A percentile compares a stretch with the other conserved stretches of the same genome.
phyloP scores from a whole-genome alignment of 2,113 vertebrate genomes.

The Odontophorus gujanensis region DNA sequence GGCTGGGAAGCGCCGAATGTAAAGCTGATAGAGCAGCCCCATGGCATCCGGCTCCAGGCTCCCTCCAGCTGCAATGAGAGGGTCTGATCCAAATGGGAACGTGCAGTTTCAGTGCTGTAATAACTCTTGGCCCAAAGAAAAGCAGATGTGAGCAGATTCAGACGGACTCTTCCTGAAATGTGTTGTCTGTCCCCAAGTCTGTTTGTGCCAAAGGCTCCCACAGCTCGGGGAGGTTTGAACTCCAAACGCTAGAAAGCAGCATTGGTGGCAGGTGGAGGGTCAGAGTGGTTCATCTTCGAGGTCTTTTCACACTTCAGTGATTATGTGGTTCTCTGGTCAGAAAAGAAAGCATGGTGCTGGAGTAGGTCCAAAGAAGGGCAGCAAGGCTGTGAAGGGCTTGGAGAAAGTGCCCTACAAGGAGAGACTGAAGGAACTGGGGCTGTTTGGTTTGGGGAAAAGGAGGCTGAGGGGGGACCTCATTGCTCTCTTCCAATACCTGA shows the following conservation, averaged over 20 bases:
- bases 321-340: too few species aligned
- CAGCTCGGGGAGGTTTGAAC: not conserved
- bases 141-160: not conserved
- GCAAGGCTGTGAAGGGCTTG: too few species aligned
- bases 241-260: not conserved
- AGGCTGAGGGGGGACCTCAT: too few species aligned
- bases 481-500: too few species aligned
- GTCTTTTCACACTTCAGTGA: too few species aligned
- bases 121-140: not conserved
- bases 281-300: too few species aligned
- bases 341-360: too few species aligned
- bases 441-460: too few species aligned
- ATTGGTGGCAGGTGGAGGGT: too few species aligned
- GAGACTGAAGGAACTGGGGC: too few species aligned
- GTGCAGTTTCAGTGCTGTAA: not conserved
- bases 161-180: not conserved
- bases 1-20: not conserved
- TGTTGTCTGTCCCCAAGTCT: not conserved
- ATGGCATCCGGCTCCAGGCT: rapidly evolving
- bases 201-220: not conserved
- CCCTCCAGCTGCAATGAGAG: not conserved
- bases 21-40: not conserved
- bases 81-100: not conserved
- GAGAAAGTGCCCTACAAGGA: too few species aligned
- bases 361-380: too few species aligned